Conservation (phyloP, 1,140 invertebrate genomes). For the Drosophila triauraria region DNA sequence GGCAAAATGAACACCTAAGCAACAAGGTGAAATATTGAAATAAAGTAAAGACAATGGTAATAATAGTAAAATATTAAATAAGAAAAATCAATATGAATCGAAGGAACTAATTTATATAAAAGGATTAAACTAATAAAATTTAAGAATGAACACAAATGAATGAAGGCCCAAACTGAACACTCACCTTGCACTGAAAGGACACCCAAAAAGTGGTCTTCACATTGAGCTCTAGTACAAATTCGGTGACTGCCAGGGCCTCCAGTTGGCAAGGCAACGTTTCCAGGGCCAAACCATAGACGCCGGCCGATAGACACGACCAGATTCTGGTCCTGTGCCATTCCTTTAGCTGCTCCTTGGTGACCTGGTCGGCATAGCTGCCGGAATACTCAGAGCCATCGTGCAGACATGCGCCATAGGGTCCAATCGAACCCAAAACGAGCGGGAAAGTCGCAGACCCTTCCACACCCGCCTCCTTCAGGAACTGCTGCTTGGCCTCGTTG, state of each 20-base stretch:
- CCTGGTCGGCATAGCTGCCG: conserved; percentile 91
- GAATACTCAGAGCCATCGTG: conserved; percentile 96
- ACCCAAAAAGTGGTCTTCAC: conserved; percentile 92
- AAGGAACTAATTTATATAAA: not conserved
- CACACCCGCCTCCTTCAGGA: conserved; percentile 37
- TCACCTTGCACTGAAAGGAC: conserved; percentile 85
- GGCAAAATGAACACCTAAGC: too few species aligned
- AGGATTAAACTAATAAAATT: not conserved
- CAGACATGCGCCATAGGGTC: conserved; percentile 95
- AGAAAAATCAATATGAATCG: not conserved
- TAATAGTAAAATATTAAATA: too few species aligned
- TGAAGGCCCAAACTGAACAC: not conserved
- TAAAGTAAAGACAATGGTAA: too few species aligned
- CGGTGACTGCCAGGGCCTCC: conserved; percentile 93
- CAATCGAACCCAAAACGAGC: conserved; percentile 92
- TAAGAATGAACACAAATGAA: not conserved
- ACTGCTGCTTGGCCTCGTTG: conserved; percentile 61
- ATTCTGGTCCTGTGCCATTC: conserved; percentile 94
- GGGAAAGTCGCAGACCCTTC: conserved; percentile 74
- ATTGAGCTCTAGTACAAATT: conserved; percentile 90
- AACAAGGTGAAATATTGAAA: too few species aligned
- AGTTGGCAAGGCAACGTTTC: conserved; percentile 94
- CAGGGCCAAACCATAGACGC: conserved; percentile 93
- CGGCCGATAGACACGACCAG: conserved; percentile 89
- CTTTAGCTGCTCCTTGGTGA: conserved; percentile 88